Base-by-base conservation (phyloP, 2,888 invertebrate genomes). In the Eueremaeus valkanovi region DNA sequence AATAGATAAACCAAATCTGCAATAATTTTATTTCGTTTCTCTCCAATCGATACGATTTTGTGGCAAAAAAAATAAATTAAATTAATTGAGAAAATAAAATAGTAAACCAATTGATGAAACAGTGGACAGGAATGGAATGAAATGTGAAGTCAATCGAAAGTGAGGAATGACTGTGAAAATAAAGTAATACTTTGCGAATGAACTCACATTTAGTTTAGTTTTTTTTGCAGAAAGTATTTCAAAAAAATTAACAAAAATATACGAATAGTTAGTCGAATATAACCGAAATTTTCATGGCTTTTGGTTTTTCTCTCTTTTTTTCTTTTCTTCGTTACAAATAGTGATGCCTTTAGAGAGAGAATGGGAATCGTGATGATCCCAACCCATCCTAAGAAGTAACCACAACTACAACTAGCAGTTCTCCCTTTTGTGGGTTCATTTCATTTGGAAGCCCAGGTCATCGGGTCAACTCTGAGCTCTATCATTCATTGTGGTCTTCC, bases 401-500 rank as follows among this genome's bases (percentile, higher is more conserved):
- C 36, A 58, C 55, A 61, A 61, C 29, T 29, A 16, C 63, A 63
- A 63, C 29, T 9, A n/a, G n/a, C n/a, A n/a, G n/a, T n/a, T n/a
- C n/a, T n/a, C n/a, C n/a, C 36, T 33, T n/a, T 16, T 63, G n/a
- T 33, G 58, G 16, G 36, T 63, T 31, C 63, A 63, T 63, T 63
- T 33, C 63, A 63, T 63, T 63, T 63, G 63, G 63, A 63, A 63
- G 63, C 63, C 33, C 16, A 33, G 63, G 31, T n/a, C 63, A 63
- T 33, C n/a, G 21, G 63, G 33, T 63, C 63, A 29, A 63, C 29
- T 29, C 63, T n/a, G 31, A 63, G 63, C 27, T 33, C 63, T 63
- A 63, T 63, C 63, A 63, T 63, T 63, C 63, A 63, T 63, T 63
- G 33, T 63, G 33, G 33, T 63, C 63, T 33, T 63, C 63, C 63